Base-by-base conservation (phyloP, 2,797 vertebrate genomes). In the Serranus cabrilla region DNA sequence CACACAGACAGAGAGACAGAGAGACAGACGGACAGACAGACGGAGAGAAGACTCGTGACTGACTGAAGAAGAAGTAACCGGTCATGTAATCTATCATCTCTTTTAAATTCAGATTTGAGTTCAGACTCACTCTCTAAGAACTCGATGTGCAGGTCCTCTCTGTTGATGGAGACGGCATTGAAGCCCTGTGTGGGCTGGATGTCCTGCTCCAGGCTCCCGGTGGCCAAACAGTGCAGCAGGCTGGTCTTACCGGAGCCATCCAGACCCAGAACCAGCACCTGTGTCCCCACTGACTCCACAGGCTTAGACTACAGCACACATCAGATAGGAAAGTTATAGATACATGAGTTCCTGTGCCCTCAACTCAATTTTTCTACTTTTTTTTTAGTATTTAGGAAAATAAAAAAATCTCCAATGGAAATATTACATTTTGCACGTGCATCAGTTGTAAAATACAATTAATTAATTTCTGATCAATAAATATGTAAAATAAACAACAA, bases 191-290 rank as follows among this genome's bases (percentile, higher is more conserved):
- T 99, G 7, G 97, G 96, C 46, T 93, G 85, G 45, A 93, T 13
- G 2, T 96, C 95, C 78, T 88, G 94, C 72, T 96, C 96, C 71
- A 93, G 89, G 3, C 66, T 88, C 54, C 96, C 95, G 0, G 94
- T 95, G 40, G 96, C 91, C 50, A 98, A 85, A 13, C 94, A 94
- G 80, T 95, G 93, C 14, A 99, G 94, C 63, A 99, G 75, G 50
- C 97, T 98, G 4, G 96, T 97, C 89, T 99, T 99, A n/a, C 98
- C 98, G 0, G 97, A 95, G 52, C 98, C 97, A 2, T 98, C 96
- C 78, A 99, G 93, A 59, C 98, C 98, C 86, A 99, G 91, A 45
- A 99, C 96, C 78, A 99, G 92, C n/a, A 99, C 95, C 92, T 97
- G 97, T 12, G 93, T 96, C 54, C 93, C 62, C 0, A 9, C 49